Evolutionary conservation across 2,113 vertebrate species (phyloP), one percentile per base, ranked within the genome.

Genomic region (Oriolus oriolus): DNA sequence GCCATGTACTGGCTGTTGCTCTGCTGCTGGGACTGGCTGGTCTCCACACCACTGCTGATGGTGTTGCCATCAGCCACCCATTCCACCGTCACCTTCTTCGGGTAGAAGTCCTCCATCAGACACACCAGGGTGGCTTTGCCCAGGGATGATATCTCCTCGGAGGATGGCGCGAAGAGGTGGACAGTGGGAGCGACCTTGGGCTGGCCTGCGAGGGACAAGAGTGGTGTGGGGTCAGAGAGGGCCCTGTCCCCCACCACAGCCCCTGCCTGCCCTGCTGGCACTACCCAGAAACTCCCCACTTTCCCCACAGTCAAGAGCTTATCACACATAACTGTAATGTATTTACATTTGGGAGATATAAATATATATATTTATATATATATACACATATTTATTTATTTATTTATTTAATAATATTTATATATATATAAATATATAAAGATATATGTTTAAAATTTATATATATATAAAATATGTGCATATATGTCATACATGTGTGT

Each of bases 121-220:
- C 98, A 98, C 90, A 97, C 86, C 68, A 98, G 8, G 22, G 97
- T 97, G 93, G 91, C 96, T 37, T 24, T 92, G 53, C 0, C 13
- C 3, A 0, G 14, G 1, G 23, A 1, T 0, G 17, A 4, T 2
- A 95, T 1, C 76, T 96, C 66, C 0, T 93, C 18, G 0, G 1
- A 0, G 10, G 97, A 87, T 0, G 95, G 95, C 0, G 80, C 61
- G 42, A 93, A 97, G 47, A 96, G 6, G 23, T 35, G 1, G 11
- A 96, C 9, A 0, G 11, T 45, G 16, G 97, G 97, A 11, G 27
- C 0, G 0, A 0, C 12, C 4, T 1, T 3, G 27, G 63, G 20
- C 52, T 75, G 77, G 2, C n/a, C 92, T 94, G 84, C 0, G 2
- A 65, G 60, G 41, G 8, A 52, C 3, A 6, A 84, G 21, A 52